Base-by-base conservation (phyloP, 1,140 invertebrate species). In the Drosophila ohnishii region DNA sequence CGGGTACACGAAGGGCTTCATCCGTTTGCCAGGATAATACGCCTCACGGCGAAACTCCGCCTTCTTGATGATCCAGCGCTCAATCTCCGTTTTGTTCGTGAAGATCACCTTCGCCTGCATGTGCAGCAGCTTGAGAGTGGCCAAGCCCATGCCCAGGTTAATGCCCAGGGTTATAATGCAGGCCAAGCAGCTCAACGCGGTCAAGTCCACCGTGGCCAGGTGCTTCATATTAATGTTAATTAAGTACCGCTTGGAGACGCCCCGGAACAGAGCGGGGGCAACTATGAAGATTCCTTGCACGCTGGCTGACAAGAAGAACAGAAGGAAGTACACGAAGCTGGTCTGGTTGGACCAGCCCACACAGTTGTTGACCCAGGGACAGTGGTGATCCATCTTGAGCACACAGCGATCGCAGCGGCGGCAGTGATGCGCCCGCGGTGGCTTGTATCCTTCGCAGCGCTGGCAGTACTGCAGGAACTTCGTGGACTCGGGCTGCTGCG, bases 311-410 rank as follows among this genome's bases (percentile, higher is more conserved):
- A 98, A 96, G 44, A 97, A 97, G 91, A 95, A 98, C 7, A 96
- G 93, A 1, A 99, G 93, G 92, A 99, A 99, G 63, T 94, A 93
- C 2, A 95, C 94, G 90, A 99, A 99, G 92, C 97, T 96, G 1
- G 94, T 94, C 75, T 98, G 97, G 92, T 98, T 98, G 14, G 92
- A 92, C 93, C 97, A 96, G 5, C 97, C 97, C 80, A 97, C 96
- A 90, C 97, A 98, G 50, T 62, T 63, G 70, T 91, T 91, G 58
- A 91, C 90, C 87, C 89, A 92, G 0, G 97, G 97, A 92, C 97
- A 98, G 92, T 98, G 97, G 92, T 98, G 97, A 92, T 99, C 98
- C 97, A 99, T 99, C 93, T 99, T 99, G 90, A 97, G 94, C 1
- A 99, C 95, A 93, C 98, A 99, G 35, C 95, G 93, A 63, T 95